Conservation (phyloP, 2,888 invertebrate species). For the Hermaeophaga mercurialis region DNA sequence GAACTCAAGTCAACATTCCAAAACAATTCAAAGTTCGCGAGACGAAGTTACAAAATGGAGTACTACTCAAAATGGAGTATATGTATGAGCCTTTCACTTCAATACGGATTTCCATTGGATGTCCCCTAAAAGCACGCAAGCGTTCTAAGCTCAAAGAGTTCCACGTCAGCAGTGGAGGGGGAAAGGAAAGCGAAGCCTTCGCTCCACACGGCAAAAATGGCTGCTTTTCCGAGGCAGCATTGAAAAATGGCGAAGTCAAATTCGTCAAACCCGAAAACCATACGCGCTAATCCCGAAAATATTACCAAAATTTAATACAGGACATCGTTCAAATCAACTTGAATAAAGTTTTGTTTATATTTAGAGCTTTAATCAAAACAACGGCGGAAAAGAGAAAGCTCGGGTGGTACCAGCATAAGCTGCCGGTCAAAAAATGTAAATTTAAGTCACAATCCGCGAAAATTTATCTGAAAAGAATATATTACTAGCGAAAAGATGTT, state of each 20-base stretch:
- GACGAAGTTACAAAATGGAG: slow-evolving; percentile 10
- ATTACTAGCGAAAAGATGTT: no score
- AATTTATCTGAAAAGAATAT: background rate
- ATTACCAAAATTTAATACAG: background rate
- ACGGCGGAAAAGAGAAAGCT: slow-evolving; percentile 28
- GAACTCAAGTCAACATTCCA: no score
- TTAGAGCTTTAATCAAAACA: slow-evolving; percentile 38
- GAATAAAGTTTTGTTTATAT: slow-evolving; percentile 12
- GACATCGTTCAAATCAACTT: background rate
- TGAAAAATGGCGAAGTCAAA: slow-evolving; percentile 57
- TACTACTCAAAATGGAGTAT: slow-evolving; percentile 11
- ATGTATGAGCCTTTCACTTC: slow-evolving; percentile 18
- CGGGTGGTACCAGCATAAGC: slow-evolving; percentile 23
- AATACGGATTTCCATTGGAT: slow-evolving; percentile 21
- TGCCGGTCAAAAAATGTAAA: slow-evolving; percentile 11
- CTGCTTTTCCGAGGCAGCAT: slow-evolving; percentile 56
- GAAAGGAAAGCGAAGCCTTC: slow-evolving; percentile 53
- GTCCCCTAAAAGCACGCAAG: slow-evolving; percentile 40
- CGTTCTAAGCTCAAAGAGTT: slow-evolving; percentile 41
- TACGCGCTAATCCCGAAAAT: background rate
- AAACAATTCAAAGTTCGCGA: background rate
- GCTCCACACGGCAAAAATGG: slow-evolving; percentile 54
- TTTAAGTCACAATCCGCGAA: background rate
- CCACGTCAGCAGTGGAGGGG: slow-evolving; percentile 46
- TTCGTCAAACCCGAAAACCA: slow-evolving; percentile 32